Evolutionary conservation across 2,797 vertebrate genomes (phyloP).

Genomic region (Agapornis canus): DNA sequence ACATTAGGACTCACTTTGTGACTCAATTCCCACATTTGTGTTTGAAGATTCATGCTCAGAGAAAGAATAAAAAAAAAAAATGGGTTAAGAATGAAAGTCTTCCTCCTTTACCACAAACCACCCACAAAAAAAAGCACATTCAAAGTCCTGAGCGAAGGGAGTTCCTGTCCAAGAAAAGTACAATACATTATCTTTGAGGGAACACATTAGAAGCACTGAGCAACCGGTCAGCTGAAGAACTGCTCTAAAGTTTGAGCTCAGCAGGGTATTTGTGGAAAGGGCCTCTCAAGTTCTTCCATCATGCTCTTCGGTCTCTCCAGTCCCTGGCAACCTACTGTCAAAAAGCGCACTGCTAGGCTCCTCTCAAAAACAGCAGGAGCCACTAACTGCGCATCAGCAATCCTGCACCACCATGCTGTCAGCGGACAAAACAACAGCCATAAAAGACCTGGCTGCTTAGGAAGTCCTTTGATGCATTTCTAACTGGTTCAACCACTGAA

Average conservation of each 20-base stretch:
- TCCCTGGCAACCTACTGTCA: background rate
- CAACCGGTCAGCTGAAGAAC: background rate
- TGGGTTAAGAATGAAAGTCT: background rate
- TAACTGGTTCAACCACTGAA: background rate
- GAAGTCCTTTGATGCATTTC: background rate
- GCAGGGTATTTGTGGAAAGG: background rate
- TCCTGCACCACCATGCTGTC: background rate
- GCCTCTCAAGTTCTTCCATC: accelerated
- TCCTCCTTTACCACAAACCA: background rate
- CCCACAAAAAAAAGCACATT: no score
- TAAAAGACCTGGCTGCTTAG: background rate
- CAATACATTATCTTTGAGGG: background rate
- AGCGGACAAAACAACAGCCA: background rate
- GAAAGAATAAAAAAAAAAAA: background rate
- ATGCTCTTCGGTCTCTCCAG: accelerated
- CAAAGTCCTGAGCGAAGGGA: background rate
- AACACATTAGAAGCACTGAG: background rate
- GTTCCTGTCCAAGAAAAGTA: background rate
- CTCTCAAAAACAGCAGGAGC: background rate
- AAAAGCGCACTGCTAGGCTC: accelerated
- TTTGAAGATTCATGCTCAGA: background rate
- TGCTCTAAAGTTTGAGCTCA: background rate
- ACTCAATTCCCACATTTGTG: background rate
- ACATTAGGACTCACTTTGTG: background rate
- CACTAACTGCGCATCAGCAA: background rate